phyloP scores from a whole-genome alignment of 2,888 invertebrate genomes.

The Plusia festucae region DNA sequence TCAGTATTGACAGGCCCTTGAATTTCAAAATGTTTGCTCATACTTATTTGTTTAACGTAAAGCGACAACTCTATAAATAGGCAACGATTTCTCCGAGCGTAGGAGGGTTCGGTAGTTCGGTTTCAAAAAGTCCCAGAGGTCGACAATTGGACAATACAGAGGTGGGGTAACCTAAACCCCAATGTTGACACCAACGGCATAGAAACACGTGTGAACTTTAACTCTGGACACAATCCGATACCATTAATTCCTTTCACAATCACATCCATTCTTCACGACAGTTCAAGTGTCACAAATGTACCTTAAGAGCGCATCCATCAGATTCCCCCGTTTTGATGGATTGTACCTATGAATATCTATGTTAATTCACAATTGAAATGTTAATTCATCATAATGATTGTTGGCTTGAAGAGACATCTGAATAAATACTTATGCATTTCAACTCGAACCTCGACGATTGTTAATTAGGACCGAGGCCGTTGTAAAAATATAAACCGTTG shows the following conservation, averaged over 20 bases:
- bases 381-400: slow-evolving; percentile 82
- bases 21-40: slow-evolving; percentile 77
- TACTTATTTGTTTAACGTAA: slow-evolving; percentile 68
- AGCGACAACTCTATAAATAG: slow-evolving; percentile 61
- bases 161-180: slow-evolving; percentile 52
- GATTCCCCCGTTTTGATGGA: slow-evolving; percentile 78
- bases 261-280: slow-evolving; percentile 75
- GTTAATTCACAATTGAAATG: slow-evolving; percentile 85
- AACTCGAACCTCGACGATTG: slow-evolving; percentile 72
- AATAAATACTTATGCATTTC: slow-evolving; percentile 75
- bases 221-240: slow-evolving; percentile 68
- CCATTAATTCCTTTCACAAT: slow-evolving; percentile 68
- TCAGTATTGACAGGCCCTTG: slow-evolving; percentile 73
- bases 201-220: slow-evolving; percentile 86
- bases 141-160: slow-evolving; percentile 39
- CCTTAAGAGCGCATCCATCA: slow-evolving; percentile 75
- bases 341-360: slow-evolving; percentile 83
- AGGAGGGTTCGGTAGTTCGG: slow-evolving; percentile 55
- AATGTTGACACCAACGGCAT: slow-evolving; percentile 73
- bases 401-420: slow-evolving; percentile 69
- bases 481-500: neutral
- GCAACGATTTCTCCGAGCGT: slow-evolving; percentile 64
- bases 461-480: slow-evolving; percentile 26
- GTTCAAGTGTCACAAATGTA: slow-evolving; percentile 87
- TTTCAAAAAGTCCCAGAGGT: slow-evolving; percentile 10